Evolutionary conservation across 2,113 vertebrate species (phyloP), one percentile per base, ranked within the genome.

Genomic region (Atrichornis clamosus): DNA sequence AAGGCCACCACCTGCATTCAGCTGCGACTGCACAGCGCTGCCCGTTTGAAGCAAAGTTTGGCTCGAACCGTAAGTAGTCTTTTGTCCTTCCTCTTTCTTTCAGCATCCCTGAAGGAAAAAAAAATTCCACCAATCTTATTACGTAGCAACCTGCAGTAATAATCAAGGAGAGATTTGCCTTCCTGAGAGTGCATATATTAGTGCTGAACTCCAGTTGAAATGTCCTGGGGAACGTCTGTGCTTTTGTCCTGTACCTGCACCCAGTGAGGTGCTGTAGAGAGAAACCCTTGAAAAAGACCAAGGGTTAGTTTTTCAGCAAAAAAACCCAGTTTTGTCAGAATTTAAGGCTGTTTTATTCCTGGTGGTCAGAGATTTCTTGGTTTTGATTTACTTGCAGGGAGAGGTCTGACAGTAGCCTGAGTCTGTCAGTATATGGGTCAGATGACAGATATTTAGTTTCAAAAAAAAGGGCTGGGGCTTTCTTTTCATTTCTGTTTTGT

Each of bases 1-100:
- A 98, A 98, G 90, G 81, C 94, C 23, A 90, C 50, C 41, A 68
- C 90, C 55, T 76, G 78, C 47, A 52, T 98, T 89, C 96, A 96
- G 28, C 97, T 98, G 79, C 81, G 3, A 26, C 97, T 98, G 3
- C 97, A 96, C 62, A 89, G 15, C 33, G 2, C 50, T 1, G 39
- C 4, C 1, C 39, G 39, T 13, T 2, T 23, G 75, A 90, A 78
- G 69, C 91, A 72, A 85, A 93, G 62, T 15, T 96, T 97, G 75
- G 95, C 97, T 70, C 64, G 96, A 90, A 96, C 90, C 80, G 98
- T 98, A 89, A 78, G 97, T 88, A 0, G 1, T 58, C n/a, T 15
- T 84, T 65, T 68, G 65, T 41, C 8, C 9, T 7, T 74, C 26
- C 16, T 39, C 12, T 60, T 87, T 72, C 65, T 89, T 75, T 69